Base-by-base conservation (phyloP, 2,113 vertebrate species). In the Macaca nemestrina region DNA sequence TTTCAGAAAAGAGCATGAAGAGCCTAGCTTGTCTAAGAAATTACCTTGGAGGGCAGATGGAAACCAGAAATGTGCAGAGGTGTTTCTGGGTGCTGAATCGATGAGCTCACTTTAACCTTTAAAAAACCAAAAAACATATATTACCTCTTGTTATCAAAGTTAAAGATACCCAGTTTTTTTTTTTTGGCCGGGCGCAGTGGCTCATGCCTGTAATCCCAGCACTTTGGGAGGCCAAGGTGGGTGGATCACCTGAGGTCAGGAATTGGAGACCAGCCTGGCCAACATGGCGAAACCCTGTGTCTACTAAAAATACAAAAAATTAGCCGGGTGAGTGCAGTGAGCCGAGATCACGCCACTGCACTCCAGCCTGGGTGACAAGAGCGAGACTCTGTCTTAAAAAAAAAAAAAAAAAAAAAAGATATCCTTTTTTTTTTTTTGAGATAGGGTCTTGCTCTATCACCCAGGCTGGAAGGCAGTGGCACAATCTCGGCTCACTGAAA, bases 1-100 rank as follows among this genome's bases (percentile, higher is more conserved):
- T 1, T 14, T 50, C 75, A 84, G 13, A 43, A 38, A 55, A 52
- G 23, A 30, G 14, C 35, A 22, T 0, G 8, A 40, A 48, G n/a
- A 50, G 0, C 0, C 10, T 0, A 4, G 72, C 8, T 22, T 7
- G 1, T 17, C 14, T 48, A 85, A 27, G 20, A 32, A 88, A 43
- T 98, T 98, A 99, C 99, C 99, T 99, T 99, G 70, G 98, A 95
- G 55, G 99, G 99, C 40, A 99, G 98, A 95, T 99, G 99, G 97
- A 99, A 99, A 12, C 99, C 99, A 5, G 99, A 99, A 3, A 99
- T 86, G 16, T 99, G 98, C 5, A 99, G 96, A 0, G 99, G 99
- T 0, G 99, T 99, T 98, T 99, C 99, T 0, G 99, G 99, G 96
- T 99, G 99, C 88, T 96, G 98, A 23, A 70, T 97, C 0, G 99